phyloP scores from a whole-genome alignment of 2,888 invertebrate genomes.

The Agrotis clavis region DNA sequence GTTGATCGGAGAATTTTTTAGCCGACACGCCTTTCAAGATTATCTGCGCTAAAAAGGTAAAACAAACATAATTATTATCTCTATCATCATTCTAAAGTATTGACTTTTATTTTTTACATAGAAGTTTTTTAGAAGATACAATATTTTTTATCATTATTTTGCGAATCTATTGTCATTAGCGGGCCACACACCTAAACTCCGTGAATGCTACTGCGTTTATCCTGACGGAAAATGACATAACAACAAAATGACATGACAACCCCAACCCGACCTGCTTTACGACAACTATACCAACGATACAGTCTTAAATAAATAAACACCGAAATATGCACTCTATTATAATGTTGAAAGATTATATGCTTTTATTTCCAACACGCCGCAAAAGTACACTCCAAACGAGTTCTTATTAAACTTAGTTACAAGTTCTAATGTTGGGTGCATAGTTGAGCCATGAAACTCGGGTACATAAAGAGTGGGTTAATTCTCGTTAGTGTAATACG shows the following conservation, averaged over 20 bases:
- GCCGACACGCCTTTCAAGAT: not conserved
- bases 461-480: conserved; percentile 55
- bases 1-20: not conserved
- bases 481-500: conserved; percentile 59
- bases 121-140: too few relatives aligned
- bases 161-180: too few relatives aligned
- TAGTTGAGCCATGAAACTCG: conserved; percentile 49
- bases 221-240: too few relatives aligned
- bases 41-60: not conserved
- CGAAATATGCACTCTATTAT: conserved; percentile 14
- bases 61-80: not conserved
- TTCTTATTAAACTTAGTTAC: conserved; percentile 40
- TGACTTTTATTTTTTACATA: too few relatives aligned
- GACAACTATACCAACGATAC: too few relatives aligned
- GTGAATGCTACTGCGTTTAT: too few relatives aligned
- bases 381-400: conserved; percentile 18
- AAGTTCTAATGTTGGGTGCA: conserved; percentile 51
- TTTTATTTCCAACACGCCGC: conserved; percentile 24
- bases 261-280: too few relatives aligned
- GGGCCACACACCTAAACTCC: too few relatives aligned
- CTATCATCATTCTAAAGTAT: not conserved
- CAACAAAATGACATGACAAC: too few relatives aligned
- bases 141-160: too few relatives aligned
- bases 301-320: not conserved
- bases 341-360: conserved; percentile 10